Base-by-base conservation (phyloP, 2,113 vertebrate species). In the Axis porcinus region DNA sequence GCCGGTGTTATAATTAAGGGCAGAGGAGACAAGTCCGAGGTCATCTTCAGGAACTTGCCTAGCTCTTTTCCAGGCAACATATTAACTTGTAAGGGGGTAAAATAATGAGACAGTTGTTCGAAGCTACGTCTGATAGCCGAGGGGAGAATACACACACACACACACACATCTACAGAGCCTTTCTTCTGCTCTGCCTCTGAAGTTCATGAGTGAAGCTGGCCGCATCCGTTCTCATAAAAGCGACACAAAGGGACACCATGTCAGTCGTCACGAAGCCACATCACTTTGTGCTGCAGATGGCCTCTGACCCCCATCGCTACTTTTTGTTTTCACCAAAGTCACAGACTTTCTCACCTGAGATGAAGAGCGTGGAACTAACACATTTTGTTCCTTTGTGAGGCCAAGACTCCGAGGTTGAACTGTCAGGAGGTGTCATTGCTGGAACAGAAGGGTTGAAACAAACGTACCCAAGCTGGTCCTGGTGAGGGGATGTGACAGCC, bases 1-100 rank as follows among this genome's bases (percentile, higher is more conserved):
- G 7, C 78, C 67, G 88, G 82, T 83, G 83, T 36, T 97, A 82
- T 92, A 88, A 85, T 45, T 92, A 81, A 94, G 96, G 96, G 86
- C 64, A 88, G 95, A 57, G 86, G 79, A 89, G 94, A 25, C 67
- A 30, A 86, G 89, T 96, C 94, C 96, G 97, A 97, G 96, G 97
- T 97, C 97, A 97, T 97, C 97, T 92, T 97, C 79, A 98, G 95
- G 86, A 96, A 95, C 93, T 89, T 86, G 86, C 97, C 93, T 89
- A 95, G 81, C 96, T 96, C 86, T 95, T 95, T 97, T 97, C 95
- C 91, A 98, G 95, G 95, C 97, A 98, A 85, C 97, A 98, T 95
- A 97, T 97, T 96, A 95, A 96, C 89, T 97, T 97, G 95, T 85
- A 96, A 97, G 93, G 93, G 79, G 74, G 81, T 84, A 92, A 90